phyloP scores from a whole-genome alignment of 2,113 vertebrate species.

The Pedetes capensis region DNA sequence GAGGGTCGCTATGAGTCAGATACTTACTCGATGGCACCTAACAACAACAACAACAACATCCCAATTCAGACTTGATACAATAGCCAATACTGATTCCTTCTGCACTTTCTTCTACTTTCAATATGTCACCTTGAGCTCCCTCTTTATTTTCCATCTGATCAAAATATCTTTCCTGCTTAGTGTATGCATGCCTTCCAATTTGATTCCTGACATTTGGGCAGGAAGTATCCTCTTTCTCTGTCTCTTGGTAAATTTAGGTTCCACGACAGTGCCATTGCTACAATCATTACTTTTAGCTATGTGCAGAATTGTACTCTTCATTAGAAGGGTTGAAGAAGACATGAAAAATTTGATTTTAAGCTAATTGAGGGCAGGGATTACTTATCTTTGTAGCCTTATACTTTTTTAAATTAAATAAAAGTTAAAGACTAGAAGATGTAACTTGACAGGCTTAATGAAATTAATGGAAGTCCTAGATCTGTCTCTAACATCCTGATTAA shows the following conservation, averaged over 20 bases:
- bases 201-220: background rate
- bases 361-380: slow-evolving; percentile 53
- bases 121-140: background rate
- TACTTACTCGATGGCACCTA: no score
- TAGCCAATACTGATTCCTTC: background rate
- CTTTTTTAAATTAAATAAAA: slow-evolving; percentile 51
- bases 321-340: background rate
- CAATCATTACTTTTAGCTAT: background rate
- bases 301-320: background rate
- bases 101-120: no score
- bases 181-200: background rate
- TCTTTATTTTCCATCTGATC: background rate
- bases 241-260: background rate
- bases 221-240: background rate
- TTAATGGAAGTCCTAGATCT: slow-evolving; percentile 57
- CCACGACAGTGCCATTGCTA: background rate
- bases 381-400: background rate
- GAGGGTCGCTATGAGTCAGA: no score
- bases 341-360: slow-evolving; percentile 57
- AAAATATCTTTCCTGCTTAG: background rate
- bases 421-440: slow-evolving; percentile 26
- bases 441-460: slow-evolving; percentile 59
- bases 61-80: background rate
- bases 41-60: no score
- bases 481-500: slow-evolving; percentile 43